Conservation (phyloP, 2,888 invertebrate genomes). For the Kuschelorhynchus macadamiae region DNA sequence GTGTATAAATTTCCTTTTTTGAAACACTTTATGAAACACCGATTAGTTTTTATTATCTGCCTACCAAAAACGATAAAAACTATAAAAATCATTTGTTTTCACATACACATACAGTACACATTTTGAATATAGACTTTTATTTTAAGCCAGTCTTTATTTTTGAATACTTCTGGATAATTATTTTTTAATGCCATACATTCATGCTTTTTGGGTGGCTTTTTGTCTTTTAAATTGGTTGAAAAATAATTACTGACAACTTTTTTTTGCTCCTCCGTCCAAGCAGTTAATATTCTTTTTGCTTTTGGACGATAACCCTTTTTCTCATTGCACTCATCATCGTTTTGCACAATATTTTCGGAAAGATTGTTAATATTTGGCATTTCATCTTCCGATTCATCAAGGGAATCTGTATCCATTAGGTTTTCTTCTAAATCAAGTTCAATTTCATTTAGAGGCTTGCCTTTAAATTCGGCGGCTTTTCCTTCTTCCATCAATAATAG, state of each 20-base stretch:
- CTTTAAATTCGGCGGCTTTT: slow-evolving; percentile 45
- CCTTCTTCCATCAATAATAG: slow-evolving; percentile 52
- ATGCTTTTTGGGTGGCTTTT: background rate
- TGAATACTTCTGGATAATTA: too few species aligned
- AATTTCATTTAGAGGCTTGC: slow-evolving; percentile 45
- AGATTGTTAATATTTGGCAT: background rate
- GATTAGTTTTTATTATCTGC: too few species aligned
- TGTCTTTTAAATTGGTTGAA: background rate
- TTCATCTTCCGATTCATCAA: too few species aligned
- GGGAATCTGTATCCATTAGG: slow-evolving; percentile 17
- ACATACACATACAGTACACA: too few species aligned
- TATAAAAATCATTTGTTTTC: too few species aligned
- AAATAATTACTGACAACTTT: slow-evolving; percentile 4
- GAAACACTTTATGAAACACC: too few species aligned
- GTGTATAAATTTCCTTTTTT: too few species aligned
- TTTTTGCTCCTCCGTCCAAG: too few species aligned
- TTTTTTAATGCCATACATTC: background rate
- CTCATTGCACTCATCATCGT: background rate
- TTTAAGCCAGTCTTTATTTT: too few species aligned
- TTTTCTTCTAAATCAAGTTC: slow-evolving; percentile 47
- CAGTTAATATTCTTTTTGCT: background rate
- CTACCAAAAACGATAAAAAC: too few species aligned
- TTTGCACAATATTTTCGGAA: background rate
- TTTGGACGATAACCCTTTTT: background rate
- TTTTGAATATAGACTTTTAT: too few species aligned